Evolutionary conservation across 2,888 invertebrate species (phyloP).

Genomic region (Dilophus febrilis): DNA sequence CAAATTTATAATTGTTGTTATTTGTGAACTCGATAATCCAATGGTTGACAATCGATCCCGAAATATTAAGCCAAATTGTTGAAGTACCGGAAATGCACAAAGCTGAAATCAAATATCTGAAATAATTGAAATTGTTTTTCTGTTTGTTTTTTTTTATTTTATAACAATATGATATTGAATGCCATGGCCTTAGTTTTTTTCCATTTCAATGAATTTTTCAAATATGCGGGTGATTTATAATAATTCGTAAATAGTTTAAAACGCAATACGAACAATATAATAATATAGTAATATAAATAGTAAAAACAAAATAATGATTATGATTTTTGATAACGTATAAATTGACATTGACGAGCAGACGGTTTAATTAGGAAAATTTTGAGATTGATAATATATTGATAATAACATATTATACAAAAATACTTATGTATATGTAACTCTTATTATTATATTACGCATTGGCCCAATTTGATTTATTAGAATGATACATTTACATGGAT

Average conservation of each 20-base stretch:
- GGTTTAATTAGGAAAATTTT: no score
- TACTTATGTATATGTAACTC: no score
- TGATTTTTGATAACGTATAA: no score
- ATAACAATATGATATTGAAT: background rate
- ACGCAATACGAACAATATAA: background rate
- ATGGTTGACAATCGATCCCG: slow-evolving; percentile 42
- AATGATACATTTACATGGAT: no score
- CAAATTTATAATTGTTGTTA: slow-evolving; percentile 53
- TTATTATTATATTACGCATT: no score
- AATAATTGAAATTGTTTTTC: background rate
- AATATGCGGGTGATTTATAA: background rate
- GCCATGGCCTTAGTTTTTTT: no score
- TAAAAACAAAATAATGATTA: no score
- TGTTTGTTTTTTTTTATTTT: background rate
- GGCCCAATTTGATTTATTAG: no score
- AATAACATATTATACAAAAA: no score
- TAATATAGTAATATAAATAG: no score
- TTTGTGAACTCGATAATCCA: slow-evolving; percentile 45
- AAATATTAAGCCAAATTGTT: slow-evolving; percentile 56
- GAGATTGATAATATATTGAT: no score
- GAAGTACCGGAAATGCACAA: slow-evolving; percentile 45
- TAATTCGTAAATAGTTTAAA: background rate
- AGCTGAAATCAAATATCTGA: slow-evolving; percentile 33
- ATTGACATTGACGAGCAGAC: no score
- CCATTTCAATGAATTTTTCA: background rate